phyloP scores from a whole-genome alignment of 2,797 vertebrate species.

The Hoplostethus atlanticus region DNA sequence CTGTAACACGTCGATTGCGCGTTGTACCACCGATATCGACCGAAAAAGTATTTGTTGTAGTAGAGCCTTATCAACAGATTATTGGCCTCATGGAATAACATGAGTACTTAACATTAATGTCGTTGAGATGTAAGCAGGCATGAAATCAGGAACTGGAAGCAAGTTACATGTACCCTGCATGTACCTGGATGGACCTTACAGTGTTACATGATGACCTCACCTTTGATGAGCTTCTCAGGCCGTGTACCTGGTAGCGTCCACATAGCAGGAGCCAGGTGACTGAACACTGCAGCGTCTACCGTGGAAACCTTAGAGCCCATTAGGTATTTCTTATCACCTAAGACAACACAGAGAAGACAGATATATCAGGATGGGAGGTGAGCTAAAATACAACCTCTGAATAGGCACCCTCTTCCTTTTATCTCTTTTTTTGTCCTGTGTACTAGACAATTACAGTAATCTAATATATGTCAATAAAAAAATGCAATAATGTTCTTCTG shows the following conservation, averaged over 20 bases:
- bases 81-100: too few species aligned
- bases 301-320: constrained; percentile 95
- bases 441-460: not conserved
- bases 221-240: constrained; percentile 97
- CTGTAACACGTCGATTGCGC: too few species aligned
- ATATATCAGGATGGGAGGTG: not conserved
- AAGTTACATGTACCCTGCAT: too few species aligned
- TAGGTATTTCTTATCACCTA: constrained; percentile 97
- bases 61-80: too few species aligned
- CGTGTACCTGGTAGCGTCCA: constrained; percentile 97
- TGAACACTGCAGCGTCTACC: constrained; percentile 95
- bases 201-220: constrained; percentile 60
- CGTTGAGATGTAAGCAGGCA: too few species aligned
- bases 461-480: not conserved
- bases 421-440: not conserved
- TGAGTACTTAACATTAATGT: too few species aligned
- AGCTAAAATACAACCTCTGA: not conserved
- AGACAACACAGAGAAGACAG: constrained; percentile 34
- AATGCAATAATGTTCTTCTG: not conserved
- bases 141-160: too few species aligned
- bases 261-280: constrained; percentile 97
- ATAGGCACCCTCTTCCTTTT: not conserved
- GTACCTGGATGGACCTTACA: too few species aligned
- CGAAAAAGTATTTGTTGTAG: too few species aligned
- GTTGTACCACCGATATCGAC: too few species aligned